Base-by-base conservation (phyloP, 2,113 vertebrate genomes). In the Chamaetylas fuelleborni region DNA sequence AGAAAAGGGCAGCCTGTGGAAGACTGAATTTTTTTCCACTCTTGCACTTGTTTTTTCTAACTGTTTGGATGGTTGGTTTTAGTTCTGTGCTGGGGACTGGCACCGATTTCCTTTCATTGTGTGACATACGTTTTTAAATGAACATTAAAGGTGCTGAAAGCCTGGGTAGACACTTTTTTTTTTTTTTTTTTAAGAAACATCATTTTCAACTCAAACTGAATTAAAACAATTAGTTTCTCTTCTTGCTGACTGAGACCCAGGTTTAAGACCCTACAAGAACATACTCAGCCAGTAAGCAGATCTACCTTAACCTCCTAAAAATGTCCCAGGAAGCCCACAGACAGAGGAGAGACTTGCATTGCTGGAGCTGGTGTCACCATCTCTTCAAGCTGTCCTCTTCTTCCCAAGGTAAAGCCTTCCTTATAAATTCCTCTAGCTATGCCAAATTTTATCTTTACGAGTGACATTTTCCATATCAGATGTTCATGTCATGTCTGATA, bases 111-210 rank as follows among this genome's bases (percentile, higher is more conserved):
- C 81, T 70, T 86, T 88, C 67, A 66, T n/a, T 90, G 58, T 78
- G 71, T 90, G 88, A 86, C 61, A 88, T 31, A 78, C 2, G 2
- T 83, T 93, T 94, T 80, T 83, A 83, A 96, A 91, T 66, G 6
- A 92, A 62, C 47, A 77, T 90, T 90, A 93, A 83, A 95, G 47
- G 71, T 88, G 64, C 53, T 88, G 51, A 73, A 94, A 95, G 67
- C 40, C 64, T 64, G 29, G 42, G 28, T 66, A 83, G 50, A 12
- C 19, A 17, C 11, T 12, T 8, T 48, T 38, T 36, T 26, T 26
- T 88, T 48, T 42, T 33, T 11, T 28, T 19, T 58, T 50, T 31
- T 20, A 58, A 82, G 45, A 86, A 92, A 73, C 10, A 12, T n/a
- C 3, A 28, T 4, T 66, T 96, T 91, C 69, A 84, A 76, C 80